phyloP scores from a whole-genome alignment of 2,113 vertebrate genomes.

The Zingel zingel region DNA sequence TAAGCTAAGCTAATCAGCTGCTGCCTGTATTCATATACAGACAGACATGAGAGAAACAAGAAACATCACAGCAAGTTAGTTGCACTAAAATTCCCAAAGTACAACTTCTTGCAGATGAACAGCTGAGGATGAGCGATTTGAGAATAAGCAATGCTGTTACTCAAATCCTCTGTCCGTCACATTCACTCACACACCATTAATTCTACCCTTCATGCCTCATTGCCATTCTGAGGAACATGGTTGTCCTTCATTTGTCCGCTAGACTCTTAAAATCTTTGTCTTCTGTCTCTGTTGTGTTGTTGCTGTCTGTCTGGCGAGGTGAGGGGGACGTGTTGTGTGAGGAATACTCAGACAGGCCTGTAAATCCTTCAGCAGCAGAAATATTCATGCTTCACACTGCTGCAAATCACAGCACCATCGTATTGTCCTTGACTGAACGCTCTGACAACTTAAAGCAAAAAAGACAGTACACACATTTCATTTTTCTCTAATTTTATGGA shows the following conservation, averaged over 20 bases:
- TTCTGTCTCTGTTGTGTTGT: slow-evolving; percentile 22
- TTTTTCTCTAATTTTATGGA: slow-evolving; percentile 2
- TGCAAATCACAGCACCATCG: slow-evolving; percentile 17
- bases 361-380: slow-evolving; percentile 61
- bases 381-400: slow-evolving; percentile 26
- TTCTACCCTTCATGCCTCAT: slow-evolving; percentile 42
- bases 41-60: neutral
- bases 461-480: neutral
- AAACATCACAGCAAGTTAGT: neutral
- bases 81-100: neutral
- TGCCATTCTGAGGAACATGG: slow-evolving; percentile 32
- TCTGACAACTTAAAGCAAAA: slow-evolving; percentile 4
- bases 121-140: slow-evolving; percentile 1
- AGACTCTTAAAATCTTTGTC: slow-evolving; percentile 26
- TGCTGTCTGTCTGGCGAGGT: slow-evolving; percentile 30
- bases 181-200: slow-evolving; percentile 2
- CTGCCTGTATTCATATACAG: neutral
- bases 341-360: slow-evolving; percentile 46
- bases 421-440: slow-evolving; percentile 31
- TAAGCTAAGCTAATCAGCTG: neutral
- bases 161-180: neutral
- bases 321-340: slow-evolving; percentile 19
- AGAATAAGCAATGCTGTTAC: neutral
- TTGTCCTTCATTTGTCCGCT: slow-evolving; percentile 50
- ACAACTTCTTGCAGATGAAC: neutral